Percentiles rank a stretch among this genome's conserved stretches.
phyloP scores from a whole-genome alignment of 2,797 vertebrate species.

The Galago senegalensis region DNA sequence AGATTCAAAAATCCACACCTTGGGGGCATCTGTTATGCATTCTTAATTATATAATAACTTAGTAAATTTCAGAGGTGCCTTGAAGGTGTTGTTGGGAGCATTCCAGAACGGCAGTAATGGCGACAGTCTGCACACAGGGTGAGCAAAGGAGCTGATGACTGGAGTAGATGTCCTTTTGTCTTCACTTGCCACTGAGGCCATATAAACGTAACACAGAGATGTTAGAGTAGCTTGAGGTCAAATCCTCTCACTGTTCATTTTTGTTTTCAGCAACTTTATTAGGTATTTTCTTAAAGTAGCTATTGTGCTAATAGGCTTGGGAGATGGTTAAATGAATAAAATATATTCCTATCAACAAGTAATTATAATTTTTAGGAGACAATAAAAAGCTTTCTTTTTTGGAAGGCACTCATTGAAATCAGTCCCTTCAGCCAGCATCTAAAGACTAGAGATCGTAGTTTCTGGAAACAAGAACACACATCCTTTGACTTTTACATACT shows the following conservation, averaged over 20 bases:
- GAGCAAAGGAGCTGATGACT: neutral
- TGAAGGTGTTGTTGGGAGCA: neutral
- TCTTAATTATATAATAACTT: conserved; percentile 39
- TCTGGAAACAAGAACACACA: neutral
- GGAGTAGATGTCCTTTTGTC: neutral
- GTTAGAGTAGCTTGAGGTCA: neutral
- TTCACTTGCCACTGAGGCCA: neutral
- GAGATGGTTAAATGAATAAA: conserved; percentile 1
- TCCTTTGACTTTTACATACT: neutral
- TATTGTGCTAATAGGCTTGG: neutral
- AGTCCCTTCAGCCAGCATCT: neutral
- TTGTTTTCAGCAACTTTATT: neutral
- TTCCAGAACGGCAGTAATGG: neutral
- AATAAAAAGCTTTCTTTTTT: neutral
- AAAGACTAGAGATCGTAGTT: neutral
- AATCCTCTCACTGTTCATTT: neutral
- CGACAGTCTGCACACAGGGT: fast-evolving
- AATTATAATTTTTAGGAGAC: neutral
- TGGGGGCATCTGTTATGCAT: conserved; percentile 25
- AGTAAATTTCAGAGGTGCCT: conserved; percentile 28
- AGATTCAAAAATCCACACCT: conserved; percentile 55
- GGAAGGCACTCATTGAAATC: neutral
- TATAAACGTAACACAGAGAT: neutral
- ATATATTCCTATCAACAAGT: conserved; percentile 1
- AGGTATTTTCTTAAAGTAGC: neutral